Base-by-base conservation (phyloP, 2,888 invertebrate species). In the Ischnura elegans region DNA sequence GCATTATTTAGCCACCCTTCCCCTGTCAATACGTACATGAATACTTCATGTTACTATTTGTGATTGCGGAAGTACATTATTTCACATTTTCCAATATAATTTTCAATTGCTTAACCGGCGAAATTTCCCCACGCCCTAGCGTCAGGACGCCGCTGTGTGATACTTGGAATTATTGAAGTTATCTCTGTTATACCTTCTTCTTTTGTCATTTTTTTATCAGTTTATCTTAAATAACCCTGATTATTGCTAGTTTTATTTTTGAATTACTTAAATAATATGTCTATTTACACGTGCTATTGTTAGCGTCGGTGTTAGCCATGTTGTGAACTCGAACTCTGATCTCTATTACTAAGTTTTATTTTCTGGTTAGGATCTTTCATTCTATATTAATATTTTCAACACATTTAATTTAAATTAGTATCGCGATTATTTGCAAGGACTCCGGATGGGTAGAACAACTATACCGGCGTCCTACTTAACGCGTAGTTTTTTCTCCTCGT, bases 281-380 rank as follows among this genome's bases (percentile, higher is more conserved):
- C n/a, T 25, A 90, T n/a, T 90, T 61, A 42, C 90, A 90, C 90
- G 90, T 90, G 90, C 61, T 8, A 43, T 43, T 0, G 55, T n/a
- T n/a, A 61, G 43, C 55, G 29, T n/a, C 47, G 43, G 90, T 13
- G 90, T 51, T 55, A 45, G 90, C 90, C 61, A 90, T 90, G 55
- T 66, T 90, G 90, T 61, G 66, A 36, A 51, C 25, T 43, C 25
- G 47, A 47, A 47, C n/a, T n/a, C n/a, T n/a, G n/a, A n/a, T n/a
- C n/a, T n/a, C n/a, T n/a, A n/a, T n/a, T n/a, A n/a, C n/a, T n/a
- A n/a, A n/a, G n/a, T n/a, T n/a, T n/a, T n/a, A n/a, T n/a, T n/a
- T n/a, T n/a, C n/a, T n/a, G n/a, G n/a, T n/a, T n/a, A n/a, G n/a
- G n/a, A n/a, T n/a, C n/a, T n/a, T n/a, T n/a, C n/a, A n/a, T n/a